Evolutionary conservation across 2,113 vertebrate species (phyloP), one percentile per base, ranked within the genome.

Genomic region (Bos javanicus): DNA sequence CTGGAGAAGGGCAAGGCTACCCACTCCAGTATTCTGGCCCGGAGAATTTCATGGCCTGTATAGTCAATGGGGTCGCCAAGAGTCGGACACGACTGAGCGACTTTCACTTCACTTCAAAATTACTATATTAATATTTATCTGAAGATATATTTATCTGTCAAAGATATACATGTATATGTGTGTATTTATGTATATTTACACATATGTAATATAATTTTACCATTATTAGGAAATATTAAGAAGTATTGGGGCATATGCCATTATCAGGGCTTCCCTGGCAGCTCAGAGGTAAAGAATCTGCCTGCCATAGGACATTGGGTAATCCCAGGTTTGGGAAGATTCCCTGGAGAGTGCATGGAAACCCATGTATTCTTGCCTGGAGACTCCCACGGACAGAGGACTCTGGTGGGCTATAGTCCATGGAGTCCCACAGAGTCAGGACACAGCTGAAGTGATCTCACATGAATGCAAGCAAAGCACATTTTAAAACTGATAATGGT

Each of bases 81-180:
- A 23, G 19, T 23, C 0, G 0, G 19, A 71, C n/a, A 39, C 0
- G 1, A 71, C 10, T 39, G 67, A 71, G 21, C 0, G 0, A 71
- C 67, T 71, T 71, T 39, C 67, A 36, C n/a, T 23, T 36, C 10
- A 23, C n/a, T 71, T 71, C n/a, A 39, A 23, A 39, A 39, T 71
- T 71, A 23, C n/a, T 76, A 26, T 76, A 43, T 76, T 76, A 76
- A 76, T 43, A 76, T 76, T 14, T 76, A 15, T 30, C 59, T 60
- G 28, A 30, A 60, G 59, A 28, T 28, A 76, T 43, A 76, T 76
- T 14, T 76, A 57, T 67, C 19, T 50, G 78, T 39, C n/a, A 52
- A 62, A 81, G 12, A 80, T 87, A 62, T 26, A n/a, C 60, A 19
- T 43, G 60, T 25, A 81, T 39, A n/a, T 36, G 25, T 67, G 15